Base-by-base conservation (phyloP, 2,113 vertebrate genomes). In the Platichthys flesus region DNA sequence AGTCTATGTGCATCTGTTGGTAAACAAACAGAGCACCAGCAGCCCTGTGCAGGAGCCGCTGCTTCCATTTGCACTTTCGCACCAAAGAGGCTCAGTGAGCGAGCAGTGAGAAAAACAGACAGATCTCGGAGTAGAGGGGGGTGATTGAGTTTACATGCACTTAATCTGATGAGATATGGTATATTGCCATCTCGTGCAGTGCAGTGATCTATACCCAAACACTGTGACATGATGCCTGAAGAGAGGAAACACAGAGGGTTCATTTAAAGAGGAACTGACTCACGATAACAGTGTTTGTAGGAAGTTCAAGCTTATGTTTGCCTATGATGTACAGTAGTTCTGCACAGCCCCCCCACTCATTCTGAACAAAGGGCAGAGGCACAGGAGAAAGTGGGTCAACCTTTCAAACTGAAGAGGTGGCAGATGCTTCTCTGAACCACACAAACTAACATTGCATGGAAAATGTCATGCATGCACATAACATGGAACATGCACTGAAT, bases 371-470 rank as follows among this genome's bases (percentile, higher is more conserved):
- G 78, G 79, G 78, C 76, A 88, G 75, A 64, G 57, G 51, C 63
- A 49, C 47, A 54, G 55, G 49, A 67, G 82, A 83, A 94, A 92
- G 71, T 90, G 83, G 91, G 92, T 92, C 92, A 91, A 73, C 60
- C 61, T 86, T 85, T 87, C 70, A 88, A 75, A 71, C 40, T 3
- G 42, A 71, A 58, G 71, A 80, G 83, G 69, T 62, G 78, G 51
- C 82, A 89, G 82, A 90, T 83, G 80, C 79, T 79, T 28, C 42
- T 56, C 68, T 87, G 42, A 67, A 62, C 57, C 0, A 3, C 61
- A 76, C 23, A 82, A 59, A 81, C 62, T 85, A 55, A 62, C 1
- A 78, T 8, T n/a, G 10, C 45, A 67, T 31, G 49, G 49, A 1
- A 42, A 9, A 0, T 42, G 13, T 66, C 62, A 71, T 49, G 66